Base-by-base conservation (phyloP, 2,113 vertebrate species). In the Puma concolor region DNA sequence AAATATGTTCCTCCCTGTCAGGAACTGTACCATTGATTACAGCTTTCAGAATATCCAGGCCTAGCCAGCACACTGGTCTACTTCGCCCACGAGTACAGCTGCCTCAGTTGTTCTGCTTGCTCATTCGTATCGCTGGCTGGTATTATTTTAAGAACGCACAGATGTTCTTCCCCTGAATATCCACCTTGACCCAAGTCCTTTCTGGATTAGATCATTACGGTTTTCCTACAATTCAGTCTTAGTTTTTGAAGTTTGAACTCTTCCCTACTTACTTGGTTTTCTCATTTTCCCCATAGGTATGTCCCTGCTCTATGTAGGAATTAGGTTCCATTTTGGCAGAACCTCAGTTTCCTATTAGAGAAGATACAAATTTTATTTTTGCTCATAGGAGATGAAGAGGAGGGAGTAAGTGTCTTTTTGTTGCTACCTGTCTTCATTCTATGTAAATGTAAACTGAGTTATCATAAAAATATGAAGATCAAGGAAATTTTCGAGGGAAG, bases 401-500 rank as follows among this genome's bases (percentile, higher is more conserved):
- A 83, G 86, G 57, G 63, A 84, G 48, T n/a, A 79, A 23, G 69
- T 88, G 60, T 11, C 14, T 91, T 57, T 90, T 60, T 66, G 41
- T 64, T 60, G 12, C 54, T 89, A 91, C 19, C 15, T 72, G 1
- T 74, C 25, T 77, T 92, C 12, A 8, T 79, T 86, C 63, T 84
- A 92, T 1, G 83, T 4, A 13, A 25, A 86, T 90, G 19, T 86
- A 17, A 96, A 86, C 14, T 91, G 29, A 36, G 17, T 74, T 90
- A n/a, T 44, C 31, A 64, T 25, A 80, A 79, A 91, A 79, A 90
- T 11, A 12, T 48, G 33, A 69, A 84, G 44, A 88, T 64, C 64
- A 91, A 36, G 91, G 44, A 77, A 21, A 67, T 66, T 90, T 94
- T 92, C 25, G 93, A 41, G 41, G 33, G 21, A 96, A 94, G 27